Evolutionary conservation across 2,888 invertebrate species (phyloP).

Genomic region (Hyposoter dolosus): DNA sequence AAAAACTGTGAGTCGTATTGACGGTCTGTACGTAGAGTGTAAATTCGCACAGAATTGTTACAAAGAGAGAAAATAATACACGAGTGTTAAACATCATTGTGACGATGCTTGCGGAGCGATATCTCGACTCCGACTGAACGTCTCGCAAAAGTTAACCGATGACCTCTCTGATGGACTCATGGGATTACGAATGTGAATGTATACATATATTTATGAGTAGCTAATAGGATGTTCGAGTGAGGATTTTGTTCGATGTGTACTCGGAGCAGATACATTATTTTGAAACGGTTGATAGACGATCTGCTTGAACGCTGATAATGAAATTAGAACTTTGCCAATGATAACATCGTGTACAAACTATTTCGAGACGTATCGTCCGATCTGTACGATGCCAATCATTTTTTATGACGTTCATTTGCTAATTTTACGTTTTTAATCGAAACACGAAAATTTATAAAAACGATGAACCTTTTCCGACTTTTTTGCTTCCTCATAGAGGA

Average conservation of each 20-base stretch:
- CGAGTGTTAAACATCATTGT: constrained; percentile 50
- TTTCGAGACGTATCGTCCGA: neutral
- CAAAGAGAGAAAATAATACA: constrained; percentile 51
- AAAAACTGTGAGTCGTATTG: constrained; percentile 14
- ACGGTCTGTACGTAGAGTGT: constrained; percentile 43
- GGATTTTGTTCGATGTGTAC: constrained; percentile 21
- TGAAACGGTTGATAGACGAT: constrained; percentile 14
- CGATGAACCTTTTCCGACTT: too few species aligned
- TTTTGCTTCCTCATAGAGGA: too few species aligned
- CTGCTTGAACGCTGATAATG: constrained; percentile 27
- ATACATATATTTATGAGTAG: neutral
- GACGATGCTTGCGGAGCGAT: constrained; percentile 64
- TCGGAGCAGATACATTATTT: constrained; percentile 13
- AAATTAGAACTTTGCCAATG: constrained; percentile 17
- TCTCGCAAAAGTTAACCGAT: constrained; percentile 61
- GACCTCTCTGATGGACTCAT: constrained; percentile 64
- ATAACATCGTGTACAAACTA: constrained; percentile 8
- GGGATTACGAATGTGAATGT: constrained; percentile 44
- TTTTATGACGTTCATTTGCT: neutral
- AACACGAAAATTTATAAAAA: too few species aligned
- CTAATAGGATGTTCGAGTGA: neutral
- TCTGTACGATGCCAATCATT: neutral
- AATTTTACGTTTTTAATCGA: too few species aligned
- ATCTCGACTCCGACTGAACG: constrained; percentile 63
- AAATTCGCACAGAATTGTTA: constrained; percentile 60